Evolutionary conservation across 2,113 vertebrate species (phyloP), one percentile per base, ranked within the genome.

Genomic region (Forbesichthys agassizii): DNA sequence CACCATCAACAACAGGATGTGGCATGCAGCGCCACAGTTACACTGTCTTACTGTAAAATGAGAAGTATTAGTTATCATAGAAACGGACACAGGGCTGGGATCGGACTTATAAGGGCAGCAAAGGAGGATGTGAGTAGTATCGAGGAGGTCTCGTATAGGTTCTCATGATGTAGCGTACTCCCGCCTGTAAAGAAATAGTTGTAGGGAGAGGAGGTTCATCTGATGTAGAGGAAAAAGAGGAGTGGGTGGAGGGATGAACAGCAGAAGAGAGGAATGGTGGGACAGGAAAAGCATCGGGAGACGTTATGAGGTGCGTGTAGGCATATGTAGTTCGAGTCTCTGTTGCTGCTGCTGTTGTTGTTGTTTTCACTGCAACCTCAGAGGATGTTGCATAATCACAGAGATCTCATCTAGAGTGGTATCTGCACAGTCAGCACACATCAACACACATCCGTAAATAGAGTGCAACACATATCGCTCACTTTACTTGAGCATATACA

Each of bases 101-200:
- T 27, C 4, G 36, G 36, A 8, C 5, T 42, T 3, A 0, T 42
- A 42, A 42, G 36, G 5, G 7, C 36, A 42, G 5, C 36, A 42
- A 42, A 42, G 36, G 36, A 42, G 36, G 36, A 42, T 42, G 36
- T 42, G 36, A 7, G 36, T 4, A 42, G 36, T 42, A 42, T 42
- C 36, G 36, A 48, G 53, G 66, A 46, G 42, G 54, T n/a, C 78
- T 78, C 48, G 4, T 33, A 18, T 46, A 11, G 74, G 77, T 72
- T 83, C 88, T 75, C 78, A 77, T 91, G 85, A 88, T 83, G 69
- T 83, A 88, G 83, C 68, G 69, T 83, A 89, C 84, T 69, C 84
- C 53, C 74, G 68, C n/a, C n/a, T 69, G 75, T 67, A 77, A 10
- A 57, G 5, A 57, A 80, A 83, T 86, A 72, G 57, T 60, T 33